Evolutionary conservation across 2,113 vertebrate genomes (phyloP), one percentile per base, ranked within the genome.

Genomic region (Eptatretus burgeri): DNA sequence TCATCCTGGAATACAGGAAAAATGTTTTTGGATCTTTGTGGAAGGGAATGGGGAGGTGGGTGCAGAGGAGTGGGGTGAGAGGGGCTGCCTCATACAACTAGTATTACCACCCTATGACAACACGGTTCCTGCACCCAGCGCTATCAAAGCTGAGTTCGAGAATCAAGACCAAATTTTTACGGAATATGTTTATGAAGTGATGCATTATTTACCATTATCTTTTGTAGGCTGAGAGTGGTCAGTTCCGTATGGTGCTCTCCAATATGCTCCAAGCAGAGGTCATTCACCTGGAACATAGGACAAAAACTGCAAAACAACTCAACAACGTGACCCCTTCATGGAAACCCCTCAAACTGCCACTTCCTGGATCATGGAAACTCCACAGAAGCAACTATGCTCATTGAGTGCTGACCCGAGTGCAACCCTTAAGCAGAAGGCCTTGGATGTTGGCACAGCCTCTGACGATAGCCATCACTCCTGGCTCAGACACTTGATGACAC

Each of bases 401-500:
- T 9, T 9, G 19, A 17, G 56, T 60, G 56, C 56, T 60, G 78
- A 87, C 84, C 83, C 85, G 83, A 51, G 82, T 85, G 75, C 84
- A 89, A 72, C 84, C 84, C 77, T 82, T 74, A 70, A 87, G 79
- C 70, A 89, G 85, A 63, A 89, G 77, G 49, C 77, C 81, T 71
- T 75, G 79, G 69, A 89, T 73, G 71, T 78, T 77, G 51, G 67
- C 74, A 69, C 84, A 89, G 52, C 83, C 84, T 67, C 81, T 77
- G 64, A 84, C 82, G 70, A 89, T 76, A n/a, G 81, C 81, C 76
- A 85, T 83, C 10, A 89, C 75, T 69, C 84, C 84, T 49, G 87
- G 83, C 69, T 85, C 83, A 1, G 82, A 82, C 75, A 89, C 81
- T 76, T 86, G 82, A 71, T 87, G 83, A 66, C 84, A 89, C 84